Conservation (phyloP, 1,140 invertebrate genomes). For the Cyphomyrmex costatus region DNA sequence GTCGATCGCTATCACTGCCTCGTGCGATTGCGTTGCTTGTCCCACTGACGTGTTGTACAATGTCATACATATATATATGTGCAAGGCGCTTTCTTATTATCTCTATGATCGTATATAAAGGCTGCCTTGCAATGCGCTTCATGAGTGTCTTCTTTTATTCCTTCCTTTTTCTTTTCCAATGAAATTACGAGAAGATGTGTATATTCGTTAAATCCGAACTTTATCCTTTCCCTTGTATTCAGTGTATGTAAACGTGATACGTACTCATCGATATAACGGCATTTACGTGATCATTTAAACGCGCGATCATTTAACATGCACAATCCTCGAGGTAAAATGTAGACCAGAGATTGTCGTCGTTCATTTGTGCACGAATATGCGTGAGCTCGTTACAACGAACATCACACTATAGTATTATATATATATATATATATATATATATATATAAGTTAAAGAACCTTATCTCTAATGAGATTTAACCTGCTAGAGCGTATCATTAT, state of each 20-base stretch:
- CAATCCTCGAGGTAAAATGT: slow-evolving; percentile 20
- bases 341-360: slow-evolving; percentile 48
- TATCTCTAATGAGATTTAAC: slow-evolving; percentile 63
- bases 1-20: slow-evolving; percentile 33
- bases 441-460: slow-evolving; percentile 42
- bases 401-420: slow-evolving; percentile 35
- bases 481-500: slow-evolving; percentile 40
- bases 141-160: slow-evolving; percentile 67
- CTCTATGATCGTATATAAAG: slow-evolving; percentile 62
- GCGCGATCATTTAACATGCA: background rate
- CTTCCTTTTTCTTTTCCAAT: slow-evolving; percentile 28
- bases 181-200: slow-evolving; percentile 28
- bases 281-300: slow-evolving; percentile 33
- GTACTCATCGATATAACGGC: slow-evolving; percentile 4
- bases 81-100: slow-evolving; percentile 58
- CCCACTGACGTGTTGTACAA: slow-evolving; percentile 53
- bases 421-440: too few relatives aligned
- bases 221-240: slow-evolving; percentile 46
- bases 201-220: slow-evolving; percentile 35
- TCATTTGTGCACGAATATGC: slow-evolving; percentile 54
- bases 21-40: slow-evolving; percentile 70
- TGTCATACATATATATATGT: slow-evolving; percentile 34
- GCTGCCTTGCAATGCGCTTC: slow-evolving; percentile 71
- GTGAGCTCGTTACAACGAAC: slow-evolving; percentile 48
- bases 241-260: slow-evolving; percentile 21